A percentile compares a stretch with the other conserved stretches of the same genome.
phyloP scores from a whole-genome alignment of 2,888 invertebrate genomes.

The Tenthredo livida region DNA sequence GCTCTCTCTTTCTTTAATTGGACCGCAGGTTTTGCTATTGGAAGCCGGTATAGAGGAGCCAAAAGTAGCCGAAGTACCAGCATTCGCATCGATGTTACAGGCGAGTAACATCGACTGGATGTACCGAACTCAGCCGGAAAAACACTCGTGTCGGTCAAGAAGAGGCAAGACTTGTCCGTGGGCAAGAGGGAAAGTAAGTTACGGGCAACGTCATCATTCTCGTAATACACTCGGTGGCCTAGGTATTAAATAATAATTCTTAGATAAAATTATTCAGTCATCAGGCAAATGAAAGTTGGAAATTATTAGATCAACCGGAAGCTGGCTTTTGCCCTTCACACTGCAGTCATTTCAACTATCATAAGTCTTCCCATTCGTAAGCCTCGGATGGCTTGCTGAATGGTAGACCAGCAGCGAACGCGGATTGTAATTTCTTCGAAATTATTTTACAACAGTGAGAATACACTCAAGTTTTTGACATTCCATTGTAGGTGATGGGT shows the following conservation, averaged over 20 bases:
- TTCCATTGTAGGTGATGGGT: slow-evolving; percentile 78
- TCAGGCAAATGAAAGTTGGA: not conserved
- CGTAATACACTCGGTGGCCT: slow-evolving; percentile 27
- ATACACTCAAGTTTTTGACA: not conserved
- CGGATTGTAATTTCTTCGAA: not conserved
- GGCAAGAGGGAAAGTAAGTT: slow-evolving; percentile 82
- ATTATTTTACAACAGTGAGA: not conserved
- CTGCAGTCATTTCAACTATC: not conserved
- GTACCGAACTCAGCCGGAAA: slow-evolving; percentile 84
- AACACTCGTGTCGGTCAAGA: slow-evolving; percentile 82
- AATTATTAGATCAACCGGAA: slow-evolving; percentile 3
- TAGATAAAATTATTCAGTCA: not conserved
- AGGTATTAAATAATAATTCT: slow-evolving; percentile 22
- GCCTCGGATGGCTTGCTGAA: not conserved
- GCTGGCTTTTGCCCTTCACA: not conserved
- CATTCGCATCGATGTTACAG: slow-evolving; percentile 80
- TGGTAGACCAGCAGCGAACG: not conserved
- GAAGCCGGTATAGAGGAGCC: slow-evolving; percentile 87
- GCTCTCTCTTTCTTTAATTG: not conserved
- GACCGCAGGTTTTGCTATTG: slow-evolving; percentile 82
- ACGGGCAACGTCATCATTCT: not conserved
- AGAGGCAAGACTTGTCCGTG: slow-evolving; percentile 82
- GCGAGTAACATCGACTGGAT: slow-evolving; percentile 83
- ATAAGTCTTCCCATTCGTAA: not conserved
- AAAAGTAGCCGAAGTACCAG: slow-evolving; percentile 83